Conservation (phyloP, 2,888 invertebrate genomes). For the Sarcophaga caerulescens region DNA sequence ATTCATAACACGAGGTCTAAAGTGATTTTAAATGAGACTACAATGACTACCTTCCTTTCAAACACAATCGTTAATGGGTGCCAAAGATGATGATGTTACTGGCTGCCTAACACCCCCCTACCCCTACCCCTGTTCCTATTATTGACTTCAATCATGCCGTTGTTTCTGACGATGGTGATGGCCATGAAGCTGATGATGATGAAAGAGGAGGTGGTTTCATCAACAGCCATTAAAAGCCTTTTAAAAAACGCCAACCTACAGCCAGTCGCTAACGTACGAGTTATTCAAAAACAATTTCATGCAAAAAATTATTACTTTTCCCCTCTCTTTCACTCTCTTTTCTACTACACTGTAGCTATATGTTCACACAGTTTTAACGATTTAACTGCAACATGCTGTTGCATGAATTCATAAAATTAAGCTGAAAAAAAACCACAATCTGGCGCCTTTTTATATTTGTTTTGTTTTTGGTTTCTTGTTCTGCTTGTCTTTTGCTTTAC, state of each 20-base stretch:
- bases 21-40: constrained; percentile 78
- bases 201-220: constrained; percentile 61
- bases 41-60: constrained; percentile 70
- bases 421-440: constrained; percentile 63
- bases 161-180: constrained; percentile 31
- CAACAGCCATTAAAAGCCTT: constrained; percentile 55
- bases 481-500: constrained; percentile 33
- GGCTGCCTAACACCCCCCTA: not conserved
- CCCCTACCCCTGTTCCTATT: too few species aligned
- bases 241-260: not conserved
- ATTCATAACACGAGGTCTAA: constrained; percentile 77
- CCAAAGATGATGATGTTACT: constrained; percentile 65
- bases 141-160: constrained; percentile 15
- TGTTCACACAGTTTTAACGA: not conserved
- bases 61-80: constrained; percentile 59
- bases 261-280: not conserved
- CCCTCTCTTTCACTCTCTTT: not conserved
- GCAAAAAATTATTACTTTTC: constrained; percentile 51
- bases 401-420: constrained; percentile 30
- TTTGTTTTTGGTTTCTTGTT: too few species aligned
- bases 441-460: constrained; percentile 65
- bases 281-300: constrained; percentile 59
- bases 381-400: constrained; percentile 55
- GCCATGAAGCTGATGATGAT: constrained; percentile 38
- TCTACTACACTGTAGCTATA: too few species aligned